phyloP scores from a whole-genome alignment of 1,140 invertebrate genomes.

The Drepana arcuata region DNA sequence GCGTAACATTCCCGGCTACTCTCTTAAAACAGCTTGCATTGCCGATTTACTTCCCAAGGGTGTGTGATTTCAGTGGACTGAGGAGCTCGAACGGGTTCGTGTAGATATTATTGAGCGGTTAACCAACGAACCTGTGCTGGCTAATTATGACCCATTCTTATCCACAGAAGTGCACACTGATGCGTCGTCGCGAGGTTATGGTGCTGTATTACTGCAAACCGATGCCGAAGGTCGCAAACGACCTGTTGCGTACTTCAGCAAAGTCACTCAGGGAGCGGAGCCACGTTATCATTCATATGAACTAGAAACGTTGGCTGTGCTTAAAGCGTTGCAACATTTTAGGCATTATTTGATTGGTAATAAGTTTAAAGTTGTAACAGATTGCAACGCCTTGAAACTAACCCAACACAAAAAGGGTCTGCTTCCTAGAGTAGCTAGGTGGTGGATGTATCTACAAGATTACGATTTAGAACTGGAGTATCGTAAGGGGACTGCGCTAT shows the following conservation, averaged over 20 bases:
- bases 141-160: slow-evolving; percentile 22
- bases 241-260: slow-evolving; percentile 31
- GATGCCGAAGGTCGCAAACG: slow-evolving; percentile 12
- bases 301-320: slow-evolving; percentile 9
- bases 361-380: slow-evolving; percentile 13
- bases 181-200: slow-evolving; percentile 39
- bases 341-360: slow-evolving; percentile 15
- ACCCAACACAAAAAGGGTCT: slow-evolving; percentile 33
- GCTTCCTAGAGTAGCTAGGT: slow-evolving; percentile 23
- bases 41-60: slow-evolving; percentile 22
- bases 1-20: slow-evolving; percentile 29
- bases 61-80: slow-evolving; percentile 15
- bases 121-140: slow-evolving; percentile 18
- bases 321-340: slow-evolving; percentile 14
- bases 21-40: slow-evolving; percentile 23
- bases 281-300: slow-evolving; percentile 22
- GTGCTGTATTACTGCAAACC: slow-evolving; percentile 29
- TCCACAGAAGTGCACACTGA: slow-evolving; percentile 26
- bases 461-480: slow-evolving; percentile 45
- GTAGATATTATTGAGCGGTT: slow-evolving; percentile 21
- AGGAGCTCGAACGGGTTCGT: slow-evolving; percentile 20
- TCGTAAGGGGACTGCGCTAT: slow-evolving; percentile 23
- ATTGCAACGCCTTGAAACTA: slow-evolving; percentile 15
- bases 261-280: slow-evolving; percentile 23
- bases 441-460: slow-evolving; percentile 43